Conservation (phyloP, 2,797 vertebrate species). For the Ctenopoma multispine region DNA sequence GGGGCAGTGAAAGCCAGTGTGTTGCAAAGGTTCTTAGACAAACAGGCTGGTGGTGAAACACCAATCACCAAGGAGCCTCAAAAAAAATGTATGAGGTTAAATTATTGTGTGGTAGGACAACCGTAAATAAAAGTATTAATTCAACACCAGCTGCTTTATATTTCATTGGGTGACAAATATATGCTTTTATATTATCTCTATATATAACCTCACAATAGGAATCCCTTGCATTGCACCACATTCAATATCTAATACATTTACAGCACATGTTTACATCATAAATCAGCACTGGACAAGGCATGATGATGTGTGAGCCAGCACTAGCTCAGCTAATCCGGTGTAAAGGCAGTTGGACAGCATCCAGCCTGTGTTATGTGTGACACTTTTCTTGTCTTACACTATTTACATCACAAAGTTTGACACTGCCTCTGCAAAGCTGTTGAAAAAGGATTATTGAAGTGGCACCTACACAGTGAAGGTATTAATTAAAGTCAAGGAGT, state of each 20-base stretch:
- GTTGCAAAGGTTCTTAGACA: conserved; percentile 8
- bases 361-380: conserved; percentile 20
- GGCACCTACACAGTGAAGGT: background rate
- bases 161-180: background rate
- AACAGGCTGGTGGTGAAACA: conserved; percentile 16
- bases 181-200: background rate
- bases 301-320: background rate
- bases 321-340: background rate
- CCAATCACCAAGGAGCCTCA: background rate
- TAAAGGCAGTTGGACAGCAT: conserved; percentile 8
- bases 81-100: background rate
- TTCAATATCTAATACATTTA: background rate
- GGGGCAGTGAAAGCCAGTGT: conserved; percentile 70
- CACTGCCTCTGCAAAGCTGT: background rate
- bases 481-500: background rate
- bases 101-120: background rate
- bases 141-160: no score
- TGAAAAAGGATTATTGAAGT: background rate
- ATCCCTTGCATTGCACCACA: background rate
- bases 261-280: background rate
- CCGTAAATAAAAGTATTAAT: no score
- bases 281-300: background rate
- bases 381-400: conserved; percentile 32
- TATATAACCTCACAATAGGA: background rate
- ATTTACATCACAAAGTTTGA: conserved; percentile 17